Evolutionary conservation across 2,797 vertebrate species (phyloP), one percentile per base, ranked within the genome.

Genomic region (Triplophysa yarkandensis): DNA sequence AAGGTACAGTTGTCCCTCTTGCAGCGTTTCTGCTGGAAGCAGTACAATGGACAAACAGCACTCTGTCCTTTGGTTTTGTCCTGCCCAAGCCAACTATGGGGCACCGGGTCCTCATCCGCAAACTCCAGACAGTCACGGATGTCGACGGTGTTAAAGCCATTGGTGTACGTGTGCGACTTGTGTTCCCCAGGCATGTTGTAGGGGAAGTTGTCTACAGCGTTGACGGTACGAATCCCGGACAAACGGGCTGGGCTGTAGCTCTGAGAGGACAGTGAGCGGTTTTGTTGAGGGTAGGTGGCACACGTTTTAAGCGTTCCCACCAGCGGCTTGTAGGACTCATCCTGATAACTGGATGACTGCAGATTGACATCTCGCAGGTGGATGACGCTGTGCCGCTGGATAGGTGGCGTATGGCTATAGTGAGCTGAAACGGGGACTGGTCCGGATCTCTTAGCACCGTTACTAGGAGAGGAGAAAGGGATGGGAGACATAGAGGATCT

Each of bases 201-300:
- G 76, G 95, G 89, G 83, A 95, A 88, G 4, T 93, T 91, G 80
- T 97, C 95, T 69, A 94, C 89, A 1, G 94, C 92, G 88, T 96
- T 94, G 81, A 94, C 89, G 0, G 95, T 94, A 76, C 94, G 95
- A 82, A 98, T 89, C n/a, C 94, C 93, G 0, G 94, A 93, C 85
- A 95, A 84, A 46, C 95, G 95, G 11, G 95, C 95, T 0, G 98
- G 97, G 88, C 96, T 98, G 85, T 98, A 98, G 86, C 94, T 97
- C 83, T 99, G 97, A 23, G 97, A 99, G 4, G 96, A 98, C 89
- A 98, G 92, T 0, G 97, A 95, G 60, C 96, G 93, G 90, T 98
- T 99, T 89, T 98, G 97, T 81, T 99, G 98, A 16, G 98, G 98
- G 83, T 98, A 99, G 2, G 98, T 98, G 91, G 98, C 96, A 48